Evolutionary conservation across 2,888 invertebrate species (phyloP), one percentile per base, ranked within the genome.

Genomic region (Agrotis ipsilon): DNA sequence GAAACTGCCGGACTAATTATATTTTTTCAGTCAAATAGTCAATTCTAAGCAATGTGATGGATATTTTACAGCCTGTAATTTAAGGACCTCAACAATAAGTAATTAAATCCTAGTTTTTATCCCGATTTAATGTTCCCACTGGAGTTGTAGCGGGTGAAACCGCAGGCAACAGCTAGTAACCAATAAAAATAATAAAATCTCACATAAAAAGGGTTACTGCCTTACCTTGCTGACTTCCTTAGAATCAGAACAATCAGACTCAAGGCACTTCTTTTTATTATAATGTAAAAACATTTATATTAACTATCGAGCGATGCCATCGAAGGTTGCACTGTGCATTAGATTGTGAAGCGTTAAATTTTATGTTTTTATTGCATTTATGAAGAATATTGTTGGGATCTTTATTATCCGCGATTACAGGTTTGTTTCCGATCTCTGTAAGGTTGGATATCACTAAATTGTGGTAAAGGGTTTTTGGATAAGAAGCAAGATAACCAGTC

Each of bases 181-280:
- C 55, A 32, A 13, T 14, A 6, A 3, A 7, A 24, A 24, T 24
- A 2, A 45, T 45, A 45, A 45, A 27, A 19, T 6, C 3, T 14
- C n/a, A 3, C 32, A 55, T 16, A 24, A 18, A 64, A 75, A 72
- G 61, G 79, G 68, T 43, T 19, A 54, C 9, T 46, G 24, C 7
- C 19, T 67, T 27, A 67, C 78, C 71, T 82, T 63, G 70, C 39
- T 9, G 6, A 59, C 67, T 71, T 81, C 78, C 82, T 76, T 45
- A 24, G 45, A 43, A 49, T 66, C 52, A 27, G 0, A 68, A 68
- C 75, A 72, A 75, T 74, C 57, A 46, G 39, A 5, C 7, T 71
- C 84, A 81, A 81, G 75, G 78, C 21, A 16, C 3, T 2, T 57
- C 14, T 67, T 74, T 81, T 77, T 55, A 66, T 64, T 63, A 64